Conservation (phyloP, 2,888 invertebrate species). For the Oasisia sp. region DNA sequence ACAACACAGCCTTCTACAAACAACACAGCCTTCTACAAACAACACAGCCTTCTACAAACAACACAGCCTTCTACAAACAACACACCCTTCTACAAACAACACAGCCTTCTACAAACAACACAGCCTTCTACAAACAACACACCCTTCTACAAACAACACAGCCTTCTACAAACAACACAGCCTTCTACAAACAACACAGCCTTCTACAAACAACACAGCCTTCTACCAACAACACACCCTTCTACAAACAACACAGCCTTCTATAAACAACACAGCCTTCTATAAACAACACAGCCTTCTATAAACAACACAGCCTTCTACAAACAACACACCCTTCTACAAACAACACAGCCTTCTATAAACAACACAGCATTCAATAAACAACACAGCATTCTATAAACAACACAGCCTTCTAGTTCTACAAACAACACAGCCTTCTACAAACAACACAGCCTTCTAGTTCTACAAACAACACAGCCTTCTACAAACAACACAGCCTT, state of each 20-base stretch:
- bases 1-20: constrained; percentile 53
- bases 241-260: constrained; percentile 45
- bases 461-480: too few species aligned
- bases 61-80: too few species aligned
- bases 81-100: constrained; percentile 50
- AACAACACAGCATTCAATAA: constrained; percentile 29
- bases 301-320: constrained; percentile 56
- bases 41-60: constrained; percentile 52
- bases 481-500: constrained; percentile 51
- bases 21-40: too few species aligned
- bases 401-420: too few species aligned
- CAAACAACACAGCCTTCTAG: constrained; percentile 35
- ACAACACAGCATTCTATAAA: constrained; percentile 53
- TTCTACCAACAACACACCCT: too few species aligned
- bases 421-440: constrained; percentile 56
- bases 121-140: constrained; percentile 49
- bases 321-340: constrained; percentile 36
- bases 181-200: too few species aligned
- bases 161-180: constrained; percentile 47
- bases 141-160: too few species aligned
- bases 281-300: constrained; percentile 42
- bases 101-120: too few species aligned
- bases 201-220: constrained; percentile 46
- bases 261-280: constrained; percentile 55
- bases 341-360: constrained; percentile 53